Base-by-base conservation (phyloP, 1,140 invertebrate species). In the Ceratosolen fusciceps region DNA sequence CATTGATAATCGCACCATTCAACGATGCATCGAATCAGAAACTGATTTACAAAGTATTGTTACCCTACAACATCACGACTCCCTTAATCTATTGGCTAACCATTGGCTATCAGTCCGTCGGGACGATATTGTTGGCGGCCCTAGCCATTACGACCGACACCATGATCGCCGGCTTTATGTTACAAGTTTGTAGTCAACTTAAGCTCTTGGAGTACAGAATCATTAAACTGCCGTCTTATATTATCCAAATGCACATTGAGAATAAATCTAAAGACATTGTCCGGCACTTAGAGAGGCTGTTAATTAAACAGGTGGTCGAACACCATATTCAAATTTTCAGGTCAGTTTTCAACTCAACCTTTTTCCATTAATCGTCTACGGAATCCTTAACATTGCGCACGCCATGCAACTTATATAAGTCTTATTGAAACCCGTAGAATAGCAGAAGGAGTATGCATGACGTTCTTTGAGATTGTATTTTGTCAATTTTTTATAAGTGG, bases 81-180 rank as follows among this genome's bases (percentile, higher is more conserved):
- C 39, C 19, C 0, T 14, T 72, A 8, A 24, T 54, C 21, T 79
- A 65, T 31, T 72, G 70, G 49, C 47, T 79, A 19, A 72, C 77
- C 10, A 73, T 58, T 31, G 21, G 37, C 37, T 56, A 79, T 37
- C 77, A 79, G 1, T 39, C n/a, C 10, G 8, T 72, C 14, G 56
- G 56, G 9, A 54, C 68, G 16, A 37, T 73, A 9, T 24, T 52
- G 14, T 60, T n/a, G 2, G 56, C 67, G 0, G 68, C 52, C 14
- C 43, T 70, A 8, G 68, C 39, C 24, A 79, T 79, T 10, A 73
- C 70, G 1, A 72, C 49, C 14, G 70, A 79, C 10, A 29, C 56
- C 7, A 8, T 79, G n/a, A 79, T 79, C n/a, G 49, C 58, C n/a
- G 77, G 77, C 8, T 79, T 62, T 34, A 79, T 79, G 68, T 12